A percentile compares a stretch with the other conserved stretches of the same genome.
phyloP scores from a whole-genome alignment of 2,888 invertebrate genomes.

The Fragum sueziense region DNA sequence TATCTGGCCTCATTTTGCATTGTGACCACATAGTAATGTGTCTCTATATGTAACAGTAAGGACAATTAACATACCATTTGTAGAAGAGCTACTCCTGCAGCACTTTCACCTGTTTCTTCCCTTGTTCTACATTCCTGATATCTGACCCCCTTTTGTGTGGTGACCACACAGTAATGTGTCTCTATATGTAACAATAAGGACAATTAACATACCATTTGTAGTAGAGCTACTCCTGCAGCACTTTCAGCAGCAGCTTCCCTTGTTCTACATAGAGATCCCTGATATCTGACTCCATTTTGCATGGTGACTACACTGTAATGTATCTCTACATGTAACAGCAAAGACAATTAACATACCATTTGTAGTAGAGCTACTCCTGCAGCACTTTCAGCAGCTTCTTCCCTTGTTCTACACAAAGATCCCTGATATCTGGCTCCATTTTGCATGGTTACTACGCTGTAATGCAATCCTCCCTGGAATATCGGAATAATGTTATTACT shows the following conservation, averaged over 20 bases:
- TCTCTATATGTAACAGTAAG: no score
- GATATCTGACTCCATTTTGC: constrained; percentile 83
- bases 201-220: constrained; percentile 74
- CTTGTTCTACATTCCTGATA: constrained; percentile 83
- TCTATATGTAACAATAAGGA: no score
- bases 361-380: constrained; percentile 76
- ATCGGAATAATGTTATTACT: no score
- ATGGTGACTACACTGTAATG: constrained; percentile 82
- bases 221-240: constrained; percentile 77
- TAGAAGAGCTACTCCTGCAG: constrained; percentile 76
- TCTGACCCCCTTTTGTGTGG: constrained; percentile 83
- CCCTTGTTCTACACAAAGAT: constrained; percentile 82
- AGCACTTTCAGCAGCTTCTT: constrained; percentile 82
- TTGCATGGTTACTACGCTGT: constrained; percentile 83
- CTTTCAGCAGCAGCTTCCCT: constrained; percentile 83
- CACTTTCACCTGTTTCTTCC: constrained; percentile 82
- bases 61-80: no score
- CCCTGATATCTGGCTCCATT: constrained; percentile 83
- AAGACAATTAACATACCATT: constrained; percentile 69
- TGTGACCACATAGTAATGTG: constrained; percentile 82
- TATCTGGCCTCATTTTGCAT: no score
- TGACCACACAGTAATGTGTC: constrained; percentile 81
- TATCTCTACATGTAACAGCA: constrained; percentile 66
- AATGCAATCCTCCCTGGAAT: constrained; percentile 64
- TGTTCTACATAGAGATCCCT: constrained; percentile 83